Evolutionary conservation across 1,140 invertebrate species (phyloP).

Genomic region (Hycleus cichorii): DNA sequence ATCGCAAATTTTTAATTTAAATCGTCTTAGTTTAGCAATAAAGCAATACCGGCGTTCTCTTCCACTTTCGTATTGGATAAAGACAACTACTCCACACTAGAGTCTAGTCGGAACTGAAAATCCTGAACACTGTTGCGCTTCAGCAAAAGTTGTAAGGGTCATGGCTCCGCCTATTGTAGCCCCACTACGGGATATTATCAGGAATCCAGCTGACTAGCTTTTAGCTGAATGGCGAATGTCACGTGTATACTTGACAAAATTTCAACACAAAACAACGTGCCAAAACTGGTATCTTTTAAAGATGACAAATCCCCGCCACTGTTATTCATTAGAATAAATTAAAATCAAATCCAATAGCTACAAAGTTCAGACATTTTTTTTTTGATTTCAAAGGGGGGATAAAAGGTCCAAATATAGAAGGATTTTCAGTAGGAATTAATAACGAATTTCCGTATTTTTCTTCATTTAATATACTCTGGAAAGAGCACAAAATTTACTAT

Average conservation of each 20-base stretch:
- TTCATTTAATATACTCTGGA: background rate
- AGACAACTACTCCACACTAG: conserved; percentile 6
- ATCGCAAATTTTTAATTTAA: conserved; percentile 5
- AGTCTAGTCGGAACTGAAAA: conserved; percentile 17
- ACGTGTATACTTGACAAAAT: conserved; percentile 29
- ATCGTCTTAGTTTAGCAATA: background rate
- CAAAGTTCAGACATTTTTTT: background rate
- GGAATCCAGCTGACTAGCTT: conserved; percentile 28
- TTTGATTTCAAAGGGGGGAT: background rate
- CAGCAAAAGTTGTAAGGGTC: conserved; percentile 27
- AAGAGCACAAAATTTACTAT: too few relatives aligned
- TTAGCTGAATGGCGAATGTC: conserved; percentile 32
- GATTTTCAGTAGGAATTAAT: background rate
- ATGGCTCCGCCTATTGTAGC: conserved; percentile 30
- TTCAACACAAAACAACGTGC: conserved; percentile 29
- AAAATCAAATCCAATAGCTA: background rate
- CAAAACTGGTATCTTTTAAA: conserved; percentile 4
- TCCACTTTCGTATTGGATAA: background rate
- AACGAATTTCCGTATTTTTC: background rate
- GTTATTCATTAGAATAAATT: background rate
- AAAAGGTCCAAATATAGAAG: background rate
- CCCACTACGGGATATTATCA: conserved; percentile 26
- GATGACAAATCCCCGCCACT: conserved; percentile 1
- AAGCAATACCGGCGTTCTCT: background rate
- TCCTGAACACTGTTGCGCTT: conserved; percentile 30